Evolutionary conservation across 2,888 invertebrate genomes (phyloP), one percentile per base, ranked within the genome.

Genomic region (Sinohyriopsis cumingii): DNA sequence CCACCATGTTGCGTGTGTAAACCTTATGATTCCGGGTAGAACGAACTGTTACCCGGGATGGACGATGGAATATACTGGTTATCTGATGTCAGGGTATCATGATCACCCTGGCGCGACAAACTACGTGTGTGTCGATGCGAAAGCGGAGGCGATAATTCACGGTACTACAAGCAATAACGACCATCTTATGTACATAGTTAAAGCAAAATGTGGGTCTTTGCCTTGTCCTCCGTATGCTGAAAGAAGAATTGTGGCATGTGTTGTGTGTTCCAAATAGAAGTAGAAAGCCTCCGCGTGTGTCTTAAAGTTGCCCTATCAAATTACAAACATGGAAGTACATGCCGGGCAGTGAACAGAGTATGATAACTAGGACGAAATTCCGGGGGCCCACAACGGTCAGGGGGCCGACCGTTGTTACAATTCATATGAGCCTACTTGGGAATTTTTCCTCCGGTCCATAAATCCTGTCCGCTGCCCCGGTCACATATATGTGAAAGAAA

Each of bases 171-270:
- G 71, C 62, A 61, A 77, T n/a, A 63, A 80, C 55, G 75, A 73
- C 1, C 61, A 67, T 22, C 59, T 79, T n/a, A 57, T 81, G 18
- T 77, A 79, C 69, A 20, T 57, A 7, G 78, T 78, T 12, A 73
- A 75, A 33, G 75, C 67, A 15, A 55, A 59, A 45, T 82, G 82
- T 71, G 82, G 82, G 5, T 73, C 80, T 15, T 67, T 82, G 24
- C 77, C 77, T 18, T 82, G 82, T 66, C 78, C 79, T 1, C 73
- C 69, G 3, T 82, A 81, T 63, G 69, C 71, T 0, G 55, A 70
- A 12, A 79, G 77, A 20, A 65, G 68, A 59, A 73, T 74, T 59
- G 55, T 82, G 19, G 75, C 79, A 56, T 82, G 82, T 69, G 78
- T 72, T 55, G 79, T 82, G 5, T 82, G 82, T 62, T 71, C 78